Conservation (phyloP, 2,113 vertebrate species). For the Rousettus leschenaultii region DNA sequence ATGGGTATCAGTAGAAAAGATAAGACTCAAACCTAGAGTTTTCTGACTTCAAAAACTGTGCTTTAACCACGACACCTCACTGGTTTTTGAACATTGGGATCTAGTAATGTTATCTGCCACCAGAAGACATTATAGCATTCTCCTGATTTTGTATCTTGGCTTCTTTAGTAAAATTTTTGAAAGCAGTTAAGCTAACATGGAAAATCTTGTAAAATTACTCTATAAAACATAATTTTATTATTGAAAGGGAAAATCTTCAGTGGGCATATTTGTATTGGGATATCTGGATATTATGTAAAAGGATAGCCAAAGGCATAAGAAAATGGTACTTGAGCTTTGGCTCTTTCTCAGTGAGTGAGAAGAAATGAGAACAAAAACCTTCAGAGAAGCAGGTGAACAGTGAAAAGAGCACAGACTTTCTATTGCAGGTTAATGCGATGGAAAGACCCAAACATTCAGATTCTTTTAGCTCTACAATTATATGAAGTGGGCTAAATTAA, state of each 20-base stretch:
- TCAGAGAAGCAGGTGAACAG: background rate
- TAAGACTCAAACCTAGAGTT: slow-evolving; percentile 18
- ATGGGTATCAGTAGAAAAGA: background rate
- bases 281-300: background rate
- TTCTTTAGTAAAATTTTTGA: slow-evolving; percentile 26
- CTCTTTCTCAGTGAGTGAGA: background rate
- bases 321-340: background rate
- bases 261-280: background rate
- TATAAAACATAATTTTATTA: slow-evolving; percentile 39
- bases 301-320: background rate
- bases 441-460: background rate
- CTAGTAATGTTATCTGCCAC: background rate
- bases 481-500: background rate
- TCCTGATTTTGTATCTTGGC: slow-evolving; percentile 12
- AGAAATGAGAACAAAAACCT: slow-evolving; percentile 1
- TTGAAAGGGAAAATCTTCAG: slow-evolving; percentile 20
- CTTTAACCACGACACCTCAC: background rate
- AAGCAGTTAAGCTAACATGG: slow-evolving; percentile 48
- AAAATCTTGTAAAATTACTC: slow-evolving; percentile 49
- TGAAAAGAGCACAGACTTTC: background rate
- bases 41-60: slow-evolving; percentile 2
- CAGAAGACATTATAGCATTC: slow-evolving; percentile 6
- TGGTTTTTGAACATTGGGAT: slow-evolving; percentile 17
- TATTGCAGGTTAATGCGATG: background rate
- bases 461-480: background rate